These are phyloP conservation scores for Meteorus colon DNA, from an alignment of 2,888 invertebrate genomes.

Conservation along the genomic window DNA sequence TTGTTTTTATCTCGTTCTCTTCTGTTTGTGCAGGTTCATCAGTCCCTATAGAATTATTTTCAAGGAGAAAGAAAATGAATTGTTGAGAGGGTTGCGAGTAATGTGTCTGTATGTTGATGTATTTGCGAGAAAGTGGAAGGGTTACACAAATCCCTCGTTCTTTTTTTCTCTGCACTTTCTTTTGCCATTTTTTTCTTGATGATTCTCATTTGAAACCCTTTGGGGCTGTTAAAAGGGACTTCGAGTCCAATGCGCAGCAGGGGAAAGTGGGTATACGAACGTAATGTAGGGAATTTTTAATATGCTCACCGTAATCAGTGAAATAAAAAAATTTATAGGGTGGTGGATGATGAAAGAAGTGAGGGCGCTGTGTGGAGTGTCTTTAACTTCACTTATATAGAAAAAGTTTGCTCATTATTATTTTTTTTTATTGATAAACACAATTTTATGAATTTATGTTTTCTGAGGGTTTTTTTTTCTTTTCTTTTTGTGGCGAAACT, in stretches of 20 bases:
- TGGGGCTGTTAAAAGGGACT: not conserved
- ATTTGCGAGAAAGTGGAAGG: not conserved
- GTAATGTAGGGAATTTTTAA: not conserved
- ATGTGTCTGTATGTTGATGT: too few species aligned
- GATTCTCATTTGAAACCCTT: not conserved
- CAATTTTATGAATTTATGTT: too few species aligned
- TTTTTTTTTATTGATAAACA: too few species aligned
- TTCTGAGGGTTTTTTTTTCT: too few species aligned
- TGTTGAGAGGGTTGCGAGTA: too few species aligned
- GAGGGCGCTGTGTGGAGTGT: too few species aligned
- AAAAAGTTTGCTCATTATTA: too few species aligned
- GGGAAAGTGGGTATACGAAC: not conserved
- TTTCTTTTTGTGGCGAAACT: too few species aligned
- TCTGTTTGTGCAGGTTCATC: not conserved
- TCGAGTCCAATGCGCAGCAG: not conserved
- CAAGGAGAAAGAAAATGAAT: not conserved
- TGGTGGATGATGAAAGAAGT: too few species aligned
- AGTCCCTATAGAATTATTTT: slow-evolving; percentile 5
- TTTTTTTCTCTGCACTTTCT: too few species aligned
- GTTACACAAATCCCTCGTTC: not conserved
- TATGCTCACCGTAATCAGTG: not conserved
- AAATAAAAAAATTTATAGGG: not conserved
- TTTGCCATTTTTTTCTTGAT: not conserved
- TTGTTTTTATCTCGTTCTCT: slow-evolving; percentile 12
- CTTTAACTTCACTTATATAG: too few species aligned